phyloP scores from a whole-genome alignment of 2,797 vertebrate species.

The Cryptoblepharus egeriae region DNA sequence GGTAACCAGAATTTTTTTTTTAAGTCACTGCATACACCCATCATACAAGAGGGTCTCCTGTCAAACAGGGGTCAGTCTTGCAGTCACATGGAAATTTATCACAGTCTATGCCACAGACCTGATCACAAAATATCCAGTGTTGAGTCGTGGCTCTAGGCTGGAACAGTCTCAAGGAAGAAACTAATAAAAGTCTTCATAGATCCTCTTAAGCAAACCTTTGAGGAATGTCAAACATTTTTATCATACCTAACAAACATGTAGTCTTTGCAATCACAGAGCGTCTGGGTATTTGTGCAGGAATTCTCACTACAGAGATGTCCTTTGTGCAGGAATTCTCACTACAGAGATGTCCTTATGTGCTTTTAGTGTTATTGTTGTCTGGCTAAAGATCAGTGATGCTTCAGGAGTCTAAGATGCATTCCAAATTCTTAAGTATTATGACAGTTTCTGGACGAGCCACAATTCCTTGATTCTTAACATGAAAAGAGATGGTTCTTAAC shows the following conservation, averaged over 20 bases:
- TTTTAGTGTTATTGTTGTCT: constrained; percentile 29
- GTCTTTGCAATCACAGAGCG: not conserved
- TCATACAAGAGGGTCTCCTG: not conserved
- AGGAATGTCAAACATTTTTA: not conserved
- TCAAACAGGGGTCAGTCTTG: not conserved
- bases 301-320: constrained; percentile 17
- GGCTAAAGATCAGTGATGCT: not conserved
- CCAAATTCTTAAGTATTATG: not conserved
- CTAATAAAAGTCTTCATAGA: constrained; percentile 14
- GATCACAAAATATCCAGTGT: constrained; percentile 25
- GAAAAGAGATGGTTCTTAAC: not conserved
- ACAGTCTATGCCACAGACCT: constrained; percentile 33
- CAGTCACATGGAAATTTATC: constrained; percentile 32
- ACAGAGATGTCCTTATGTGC: constrained; percentile 6
- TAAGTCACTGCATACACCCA: constrained; percentile 1
- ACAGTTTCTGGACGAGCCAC: not conserved
- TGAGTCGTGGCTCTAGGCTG: not conserved
- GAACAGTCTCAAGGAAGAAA: constrained; percentile 5
- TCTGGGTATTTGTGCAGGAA: not conserved
- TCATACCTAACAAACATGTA: not conserved
- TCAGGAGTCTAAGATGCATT: constrained; percentile 16
- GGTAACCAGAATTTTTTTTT: constrained; percentile 18
- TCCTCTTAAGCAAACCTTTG: constrained; percentile 16
- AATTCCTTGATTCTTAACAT: too few relatives aligned
- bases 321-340: constrained; percentile 12